Evolutionary conservation across 2,888 invertebrate genomes (phyloP).

Genomic region (Subacronicta megacephala): DNA sequence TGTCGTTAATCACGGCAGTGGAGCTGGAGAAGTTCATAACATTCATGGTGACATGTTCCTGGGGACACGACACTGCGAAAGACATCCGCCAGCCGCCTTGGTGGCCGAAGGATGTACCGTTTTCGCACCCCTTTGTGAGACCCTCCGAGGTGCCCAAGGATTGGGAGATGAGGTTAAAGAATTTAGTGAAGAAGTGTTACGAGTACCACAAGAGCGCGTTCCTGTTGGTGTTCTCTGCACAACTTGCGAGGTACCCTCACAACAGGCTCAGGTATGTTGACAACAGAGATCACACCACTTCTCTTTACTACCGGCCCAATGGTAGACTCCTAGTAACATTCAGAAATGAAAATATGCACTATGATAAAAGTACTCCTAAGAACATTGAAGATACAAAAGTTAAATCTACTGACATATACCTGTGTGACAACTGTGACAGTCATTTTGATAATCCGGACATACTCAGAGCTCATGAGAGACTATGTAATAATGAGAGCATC

Average conservation of each 20-base stretch:
- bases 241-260: conserved; percentile 91
- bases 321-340: conserved; percentile 93
- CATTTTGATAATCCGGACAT: conserved; percentile 90
- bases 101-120: conserved; percentile 92
- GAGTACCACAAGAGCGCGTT: conserved; percentile 93
- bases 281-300: conserved; percentile 93
- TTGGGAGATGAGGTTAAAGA: conserved; percentile 91
- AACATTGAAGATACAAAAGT: conserved; percentile 81
- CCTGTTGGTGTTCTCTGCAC: conserved; percentile 92
- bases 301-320: conserved; percentile 91
- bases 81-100: conserved; percentile 91
- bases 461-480: conserved; percentile 81
- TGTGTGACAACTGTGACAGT: conserved; percentile 94
- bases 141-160: conserved; percentile 82
- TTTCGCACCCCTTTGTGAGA: conserved; percentile 91
- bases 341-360: conserved; percentile 93
- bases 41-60: conserved; percentile 93
- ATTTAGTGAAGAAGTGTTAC: conserved; percentile 92
- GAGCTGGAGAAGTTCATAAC: conserved; percentile 93
- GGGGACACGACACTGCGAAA: conserved; percentile 90
- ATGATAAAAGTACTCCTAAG: conserved; percentile 67
- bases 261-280: conserved; percentile 92
- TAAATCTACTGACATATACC: conserved; percentile 92
- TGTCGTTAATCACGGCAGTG: conserved; percentile 90
- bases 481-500: conserved; percentile 77